Conservation (phyloP, 2,888 invertebrate species). For the Coecobrya sp. region DNA sequence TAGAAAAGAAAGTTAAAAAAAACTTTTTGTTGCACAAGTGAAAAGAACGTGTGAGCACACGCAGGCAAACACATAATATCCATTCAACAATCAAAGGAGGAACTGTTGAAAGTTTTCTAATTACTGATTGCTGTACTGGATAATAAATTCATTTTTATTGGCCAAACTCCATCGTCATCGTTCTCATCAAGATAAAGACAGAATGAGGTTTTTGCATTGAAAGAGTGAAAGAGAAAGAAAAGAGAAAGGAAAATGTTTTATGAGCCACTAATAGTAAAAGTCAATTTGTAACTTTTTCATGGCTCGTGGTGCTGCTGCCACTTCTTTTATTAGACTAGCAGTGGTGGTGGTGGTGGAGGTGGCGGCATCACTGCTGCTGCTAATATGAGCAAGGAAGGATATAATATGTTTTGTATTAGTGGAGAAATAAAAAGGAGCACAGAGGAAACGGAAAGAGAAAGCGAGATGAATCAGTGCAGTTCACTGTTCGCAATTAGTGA, state of each 20-base stretch:
- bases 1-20: not conserved
- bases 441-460: not conserved
- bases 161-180: conserved; percentile 33
- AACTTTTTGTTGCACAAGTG: not conserved
- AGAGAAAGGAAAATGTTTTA: conserved; percentile 42
- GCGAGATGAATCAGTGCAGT: conserved; percentile 3
- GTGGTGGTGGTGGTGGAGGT: not conserved
- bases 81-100: conserved; percentile 21
- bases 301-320: conserved; percentile 27
- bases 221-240: not conserved
- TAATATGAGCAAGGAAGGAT: not conserved
- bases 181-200: conserved; percentile 4
- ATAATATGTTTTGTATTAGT: not conserved
- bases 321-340: conserved; percentile 15
- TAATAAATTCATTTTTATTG: conserved; percentile 70
- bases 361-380: not conserved
- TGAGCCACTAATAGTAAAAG: conserved; percentile 50
- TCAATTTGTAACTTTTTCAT: conserved; percentile 61
- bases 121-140: conserved; percentile 59
- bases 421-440: too few relatives aligned
- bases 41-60: not conserved
- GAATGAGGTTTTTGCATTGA: conserved; percentile 7
- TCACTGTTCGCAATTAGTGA: not conserved
- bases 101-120: conserved; percentile 58
- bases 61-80: not conserved